Percentiles rank a stretch among this genome's conserved stretches.
phyloP scores from a whole-genome alignment of 2,113 vertebrate genomes.

The Enhydra lutris region DNA sequence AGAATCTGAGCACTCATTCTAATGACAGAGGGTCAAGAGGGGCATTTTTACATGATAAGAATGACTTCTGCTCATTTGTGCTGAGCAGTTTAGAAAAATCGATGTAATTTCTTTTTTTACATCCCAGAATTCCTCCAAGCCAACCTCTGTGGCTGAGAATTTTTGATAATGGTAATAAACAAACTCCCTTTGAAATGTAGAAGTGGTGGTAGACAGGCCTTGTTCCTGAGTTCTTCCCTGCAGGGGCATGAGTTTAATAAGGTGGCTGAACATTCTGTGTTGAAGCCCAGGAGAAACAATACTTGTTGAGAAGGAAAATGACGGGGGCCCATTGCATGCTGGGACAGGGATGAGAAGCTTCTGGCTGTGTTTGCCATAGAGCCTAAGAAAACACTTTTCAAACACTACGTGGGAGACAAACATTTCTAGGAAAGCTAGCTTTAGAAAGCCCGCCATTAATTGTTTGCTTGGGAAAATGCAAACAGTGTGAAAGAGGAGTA shows the following conservation, averaged over 20 bases:
- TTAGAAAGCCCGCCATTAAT: not conserved
- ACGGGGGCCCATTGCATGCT: not conserved
- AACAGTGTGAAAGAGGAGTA: not conserved
- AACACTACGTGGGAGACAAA: not conserved
- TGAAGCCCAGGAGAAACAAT: not conserved
- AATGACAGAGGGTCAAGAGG: not conserved
- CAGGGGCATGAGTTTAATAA: slow-evolving; percentile 4
- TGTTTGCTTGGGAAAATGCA: not conserved
- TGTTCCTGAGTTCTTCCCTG: not conserved
- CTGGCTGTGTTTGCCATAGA: not conserved
- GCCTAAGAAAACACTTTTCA: not conserved
- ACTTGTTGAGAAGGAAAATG: not conserved
- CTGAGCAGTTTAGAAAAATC: not conserved
- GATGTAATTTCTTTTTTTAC: not conserved
- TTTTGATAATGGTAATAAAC: slow-evolving; percentile 21
- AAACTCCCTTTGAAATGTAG: slow-evolving; percentile 29
- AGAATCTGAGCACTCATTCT: not conserved
- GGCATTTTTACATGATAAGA: not conserved
- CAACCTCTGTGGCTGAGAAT: not conserved
- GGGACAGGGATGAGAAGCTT: not conserved
- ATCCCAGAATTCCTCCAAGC: not conserved
- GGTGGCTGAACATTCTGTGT: not conserved
- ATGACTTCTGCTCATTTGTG: not conserved
- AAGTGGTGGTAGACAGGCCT: not conserved
- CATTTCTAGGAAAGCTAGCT: not conserved